phyloP scores from a whole-genome alignment of 2,797 vertebrate genomes.

The Apodemus agrarius region DNA sequence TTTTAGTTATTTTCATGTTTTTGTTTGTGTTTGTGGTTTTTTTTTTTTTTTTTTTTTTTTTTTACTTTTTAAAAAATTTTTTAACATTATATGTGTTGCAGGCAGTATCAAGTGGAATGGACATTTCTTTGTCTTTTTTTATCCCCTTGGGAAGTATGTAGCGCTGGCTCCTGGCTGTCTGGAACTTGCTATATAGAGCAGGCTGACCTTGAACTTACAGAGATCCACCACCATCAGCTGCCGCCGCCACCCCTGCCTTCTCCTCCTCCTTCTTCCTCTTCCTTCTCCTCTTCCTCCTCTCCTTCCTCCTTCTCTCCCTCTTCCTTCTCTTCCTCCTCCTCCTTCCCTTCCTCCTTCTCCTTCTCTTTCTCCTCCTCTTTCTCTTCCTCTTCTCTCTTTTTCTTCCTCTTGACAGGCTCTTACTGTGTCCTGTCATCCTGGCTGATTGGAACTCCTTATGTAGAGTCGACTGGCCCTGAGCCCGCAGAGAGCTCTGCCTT shows the following conservation, averaged over 20 bases:
- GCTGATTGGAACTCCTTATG: not conserved
- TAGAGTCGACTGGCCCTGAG: not conserved
- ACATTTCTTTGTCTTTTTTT: not conserved
- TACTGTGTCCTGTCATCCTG: not conserved
- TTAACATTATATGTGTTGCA: not conserved
- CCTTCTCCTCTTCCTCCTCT: too few relatives aligned
- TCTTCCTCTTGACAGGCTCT: not conserved
- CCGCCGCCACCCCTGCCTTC: too few relatives aligned
- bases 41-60: not conserved
- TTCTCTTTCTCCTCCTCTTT: too few relatives aligned
- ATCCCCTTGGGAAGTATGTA: not conserved
- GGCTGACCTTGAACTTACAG: not conserved
- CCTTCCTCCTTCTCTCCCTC: too few relatives aligned
- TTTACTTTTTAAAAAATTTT: not conserved
- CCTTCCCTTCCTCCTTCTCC: too few relatives aligned
- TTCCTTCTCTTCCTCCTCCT: rapidly evolving
- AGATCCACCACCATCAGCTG: not conserved
- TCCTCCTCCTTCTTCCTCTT: too few relatives aligned
- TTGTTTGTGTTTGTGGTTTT: not conserved
- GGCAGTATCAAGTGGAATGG: not conserved
- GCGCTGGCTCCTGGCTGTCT: not conserved
- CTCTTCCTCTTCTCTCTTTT: not conserved
- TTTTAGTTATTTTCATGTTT: not conserved
- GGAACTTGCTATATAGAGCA: not conserved
- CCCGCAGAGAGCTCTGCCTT: not conserved